Base-by-base conservation (phyloP, 2,797 vertebrate genomes). In the Tolypeutes matacus region DNA sequence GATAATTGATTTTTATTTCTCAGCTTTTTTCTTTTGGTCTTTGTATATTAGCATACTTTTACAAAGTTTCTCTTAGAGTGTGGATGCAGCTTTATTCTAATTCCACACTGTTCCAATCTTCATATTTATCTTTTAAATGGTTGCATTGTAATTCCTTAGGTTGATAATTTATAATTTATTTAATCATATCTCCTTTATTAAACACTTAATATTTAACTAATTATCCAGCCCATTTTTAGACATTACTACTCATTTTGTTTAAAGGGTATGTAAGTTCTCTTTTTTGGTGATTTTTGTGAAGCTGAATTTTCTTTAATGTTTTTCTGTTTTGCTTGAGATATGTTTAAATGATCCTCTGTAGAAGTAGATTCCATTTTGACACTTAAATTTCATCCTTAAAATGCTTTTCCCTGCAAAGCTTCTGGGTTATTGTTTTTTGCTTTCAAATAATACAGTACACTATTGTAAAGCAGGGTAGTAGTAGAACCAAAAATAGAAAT, bases 71-170 rank as follows among this genome's bases (percentile, higher is more conserved):
- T 53, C 49, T 76, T 58, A 62, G 31, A 31, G 4, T 89, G 29
- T 78, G 20, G 34, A 18, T 83, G 18, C 7, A 84, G 7, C 81
- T 92, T 92, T 91, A 18, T 88, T 93, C 56, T 94, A 1, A 72
- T 82, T 91, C 17, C 27, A 3, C 34, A 1, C 82, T n/a, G n/a
- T 23, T 51, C 25, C 34, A 39, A 18, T 62, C 60, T 93, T 93
- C 46, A 10, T 83, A 23, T 69, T 93, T 91, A 65, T 85, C 51
- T 82, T 87, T 88, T 81, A 92, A 92, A 51, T 87, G 21, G 10
- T 58, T 86, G 2, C 70, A 7, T 83, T 92, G 20, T 80, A 64
- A 83, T 51, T n/a, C 36, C 27, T 95, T 34, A 67, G 58, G 29
- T 39, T 78, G 49, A 89, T 92, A 17, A n/a, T 62, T 65, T 42